Evolutionary conservation across 2,113 vertebrate species (phyloP).

Genomic region (Eupsittula cactorum): DNA sequence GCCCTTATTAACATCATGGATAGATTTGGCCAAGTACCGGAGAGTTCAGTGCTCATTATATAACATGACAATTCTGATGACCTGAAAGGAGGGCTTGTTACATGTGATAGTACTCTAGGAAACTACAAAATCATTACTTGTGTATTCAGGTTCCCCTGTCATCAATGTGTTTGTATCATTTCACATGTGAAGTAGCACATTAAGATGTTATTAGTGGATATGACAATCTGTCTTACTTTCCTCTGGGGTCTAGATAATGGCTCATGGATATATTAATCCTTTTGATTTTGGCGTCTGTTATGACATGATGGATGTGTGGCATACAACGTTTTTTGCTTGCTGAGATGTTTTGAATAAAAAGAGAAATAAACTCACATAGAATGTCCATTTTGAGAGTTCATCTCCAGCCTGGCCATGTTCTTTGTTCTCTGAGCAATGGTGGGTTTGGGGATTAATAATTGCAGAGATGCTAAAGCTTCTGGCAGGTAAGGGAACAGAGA

Average conservation of each 20-base stretch:
- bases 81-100: neutral
- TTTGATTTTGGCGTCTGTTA: conserved; percentile 29
- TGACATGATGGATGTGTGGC: conserved; percentile 12
- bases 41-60: neutral
- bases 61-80: neutral
- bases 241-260: conserved; percentile 4
- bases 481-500: neutral
- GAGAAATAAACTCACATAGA: neutral
- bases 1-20: neutral
- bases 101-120: neutral
- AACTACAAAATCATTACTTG: neutral
- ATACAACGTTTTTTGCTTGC: neutral
- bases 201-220: conserved; percentile 43
- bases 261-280: conserved; percentile 36
- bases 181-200: conserved; percentile 6
- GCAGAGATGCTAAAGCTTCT: neutral
- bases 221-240: neutral
- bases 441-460: neutral
- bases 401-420: neutral
- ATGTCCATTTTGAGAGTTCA: neutral
- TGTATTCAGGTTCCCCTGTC: neutral
- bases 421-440: neutral
- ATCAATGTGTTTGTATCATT: neutral
- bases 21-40: neutral
- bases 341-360: neutral